These are phyloP conservation scores for Napeogenes inachia DNA, from an alignment of 2,888 invertebrate genomes.

Conservation along the genomic window DNA sequence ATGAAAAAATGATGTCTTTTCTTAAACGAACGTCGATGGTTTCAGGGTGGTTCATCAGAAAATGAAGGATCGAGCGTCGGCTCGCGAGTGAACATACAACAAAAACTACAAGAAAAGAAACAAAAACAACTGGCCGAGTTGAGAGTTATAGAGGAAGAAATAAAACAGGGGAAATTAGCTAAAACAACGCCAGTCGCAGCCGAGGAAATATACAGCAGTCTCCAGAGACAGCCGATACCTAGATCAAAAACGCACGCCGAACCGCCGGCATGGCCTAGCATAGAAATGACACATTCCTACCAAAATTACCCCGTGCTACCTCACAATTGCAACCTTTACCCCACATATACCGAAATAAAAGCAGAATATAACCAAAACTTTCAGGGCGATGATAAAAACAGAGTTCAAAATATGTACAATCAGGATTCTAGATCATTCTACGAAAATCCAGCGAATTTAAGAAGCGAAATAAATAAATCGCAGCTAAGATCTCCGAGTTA, in stretches of 20 bases:
- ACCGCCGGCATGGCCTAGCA: constrained; percentile 72
- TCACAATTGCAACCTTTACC: constrained; percentile 61
- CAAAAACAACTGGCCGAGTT: constrained; percentile 91
- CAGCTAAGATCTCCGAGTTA: constrained; percentile 59
- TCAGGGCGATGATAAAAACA: constrained; percentile 45
- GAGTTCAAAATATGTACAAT: constrained; percentile 49
- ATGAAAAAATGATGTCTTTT: no score
- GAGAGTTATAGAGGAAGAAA: constrained; percentile 87
- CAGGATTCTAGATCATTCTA: constrained; percentile 57
- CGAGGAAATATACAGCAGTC: constrained; percentile 75
- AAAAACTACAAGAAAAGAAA: constrained; percentile 91
- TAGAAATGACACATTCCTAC: constrained; percentile 67
- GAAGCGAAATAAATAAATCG: constrained; percentile 45
- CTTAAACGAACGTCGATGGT: no score
- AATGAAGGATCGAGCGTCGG: constrained; percentile 86
- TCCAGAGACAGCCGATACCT: constrained; percentile 82
- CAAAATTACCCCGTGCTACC: constrained; percentile 67
- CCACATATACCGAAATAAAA: constrained; percentile 68
- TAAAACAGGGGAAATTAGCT: constrained; percentile 87
- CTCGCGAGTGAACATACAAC: constrained; percentile 89
- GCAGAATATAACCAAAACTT: constrained; percentile 52
- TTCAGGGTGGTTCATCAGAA: constrained; percentile 81
- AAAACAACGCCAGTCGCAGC: constrained; percentile 73
- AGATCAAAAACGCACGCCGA: constrained; percentile 82
- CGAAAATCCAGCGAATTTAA: constrained; percentile 56